These are phyloP conservation scores for Drosophila suzukii DNA, from an alignment of 1,140 invertebrate genomes.

Conservation along the genomic window DNA sequence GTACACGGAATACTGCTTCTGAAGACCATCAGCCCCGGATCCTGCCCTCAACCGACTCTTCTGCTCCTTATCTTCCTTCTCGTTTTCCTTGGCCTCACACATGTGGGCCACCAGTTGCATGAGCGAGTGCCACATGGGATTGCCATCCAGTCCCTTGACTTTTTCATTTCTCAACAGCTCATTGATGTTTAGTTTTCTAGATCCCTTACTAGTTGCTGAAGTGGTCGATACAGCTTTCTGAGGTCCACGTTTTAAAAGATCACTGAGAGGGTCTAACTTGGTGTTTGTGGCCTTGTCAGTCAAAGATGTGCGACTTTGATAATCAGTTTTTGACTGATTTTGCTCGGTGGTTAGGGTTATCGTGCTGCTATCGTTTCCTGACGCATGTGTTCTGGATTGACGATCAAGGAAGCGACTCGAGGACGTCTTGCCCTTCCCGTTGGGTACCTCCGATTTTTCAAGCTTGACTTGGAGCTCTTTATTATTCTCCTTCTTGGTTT, in stretches of 20 bases:
- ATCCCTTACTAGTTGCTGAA: neutral
- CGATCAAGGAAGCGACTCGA: neutral
- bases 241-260: neutral
- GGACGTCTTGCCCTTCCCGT: neutral
- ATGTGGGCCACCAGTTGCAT: slow-evolving; percentile 46
- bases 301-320: neutral
- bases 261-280: neutral
- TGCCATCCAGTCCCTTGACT: slow-evolving; percentile 6
- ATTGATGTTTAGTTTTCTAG: slow-evolving; percentile 37
- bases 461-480: no score
- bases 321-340: neutral
- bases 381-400: neutral
- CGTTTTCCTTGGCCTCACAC: slow-evolving; percentile 14
- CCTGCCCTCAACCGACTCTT: slow-evolving; percentile 26
- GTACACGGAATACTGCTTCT: slow-evolving; percentile 56
- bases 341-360: slow-evolving; percentile 19
- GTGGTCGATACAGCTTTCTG: neutral
- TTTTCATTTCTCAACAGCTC: slow-evolving; percentile 34
- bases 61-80: neutral
- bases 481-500: neutral
- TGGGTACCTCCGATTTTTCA: neutral
- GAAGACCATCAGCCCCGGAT: slow-evolving; percentile 15
- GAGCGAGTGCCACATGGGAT: slow-evolving; percentile 35
- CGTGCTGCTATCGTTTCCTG: slow-evolving; percentile 11
- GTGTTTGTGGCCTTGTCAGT: slow-evolving; percentile 24